A percentile compares a stretch with the other conserved stretches of the same genome.
These are phyloP conservation scores for Polypterus senegalus DNA, from an alignment of 2,113 vertebrate genomes.

Conservation along the genomic window DNA sequence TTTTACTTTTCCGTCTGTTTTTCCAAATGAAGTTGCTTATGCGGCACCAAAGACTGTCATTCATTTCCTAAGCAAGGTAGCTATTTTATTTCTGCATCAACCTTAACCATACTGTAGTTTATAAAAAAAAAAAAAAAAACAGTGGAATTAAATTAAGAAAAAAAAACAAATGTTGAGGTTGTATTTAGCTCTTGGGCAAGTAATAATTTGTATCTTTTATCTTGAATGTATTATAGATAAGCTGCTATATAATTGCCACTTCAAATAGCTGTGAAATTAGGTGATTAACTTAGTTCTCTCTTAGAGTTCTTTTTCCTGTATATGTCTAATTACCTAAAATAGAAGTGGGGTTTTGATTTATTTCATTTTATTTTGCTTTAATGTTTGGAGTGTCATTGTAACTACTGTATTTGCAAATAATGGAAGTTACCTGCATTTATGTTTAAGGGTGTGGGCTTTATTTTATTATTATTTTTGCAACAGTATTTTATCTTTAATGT, in stretches of 20 bases:
- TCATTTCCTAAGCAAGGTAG: conserved; percentile 93
- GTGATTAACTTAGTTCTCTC: conserved; percentile 87
- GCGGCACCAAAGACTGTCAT: conserved; percentile 99
- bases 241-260: conserved; percentile 99
- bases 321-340: conserved; percentile 92
- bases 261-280: conserved; percentile 99
- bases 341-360: conserved; percentile 79
- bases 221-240: conserved; percentile 99
- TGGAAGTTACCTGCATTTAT: conserved; percentile 82
- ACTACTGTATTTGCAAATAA: conserved; percentile 98
- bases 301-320: conserved; percentile 91
- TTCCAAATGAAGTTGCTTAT: conserved; percentile 91
- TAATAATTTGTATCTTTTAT: conserved; percentile 98
- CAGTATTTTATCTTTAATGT: conserved; percentile 98
- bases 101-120: conserved; percentile 86
- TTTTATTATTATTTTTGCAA: conserved; percentile 61
- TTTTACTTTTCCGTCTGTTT: conserved; percentile 36
- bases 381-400: conserved; percentile 96
- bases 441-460: conserved; percentile 63
- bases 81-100: conserved; percentile 85
- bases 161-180: conserved; percentile 68
- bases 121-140: conserved; percentile 59
- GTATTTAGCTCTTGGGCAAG: conserved; percentile 93
- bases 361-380: conserved; percentile 60
- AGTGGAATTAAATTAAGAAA: conserved; percentile 28